phyloP scores from a whole-genome alignment of 1,140 invertebrate species.

The Chionoecetes opilio region DNA sequence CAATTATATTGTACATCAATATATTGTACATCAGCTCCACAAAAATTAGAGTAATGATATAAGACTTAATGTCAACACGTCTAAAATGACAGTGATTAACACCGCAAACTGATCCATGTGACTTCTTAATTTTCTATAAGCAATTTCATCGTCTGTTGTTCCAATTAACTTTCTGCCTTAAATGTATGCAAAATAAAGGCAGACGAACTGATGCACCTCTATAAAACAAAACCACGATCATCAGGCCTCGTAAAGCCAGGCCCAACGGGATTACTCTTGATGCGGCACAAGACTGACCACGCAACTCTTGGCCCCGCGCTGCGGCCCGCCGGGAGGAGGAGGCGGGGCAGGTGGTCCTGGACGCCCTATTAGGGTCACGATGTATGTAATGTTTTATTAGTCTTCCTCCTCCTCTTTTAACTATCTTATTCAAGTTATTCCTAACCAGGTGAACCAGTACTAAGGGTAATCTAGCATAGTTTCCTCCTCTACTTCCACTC shows the following conservation, averaged over 20 bases:
- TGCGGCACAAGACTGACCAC: background rate
- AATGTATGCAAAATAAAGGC: slow-evolving; percentile 16
- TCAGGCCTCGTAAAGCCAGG: slow-evolving; percentile 14
- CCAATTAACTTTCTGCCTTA: background rate
- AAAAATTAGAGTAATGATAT: background rate
- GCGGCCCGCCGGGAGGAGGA: background rate
- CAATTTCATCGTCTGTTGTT: background rate
- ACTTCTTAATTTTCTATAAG: background rate
- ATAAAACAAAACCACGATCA: background rate
- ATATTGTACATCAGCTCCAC: background rate
- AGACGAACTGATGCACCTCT: background rate
- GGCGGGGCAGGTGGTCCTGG: too few relatives aligned
- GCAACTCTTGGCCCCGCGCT: background rate
- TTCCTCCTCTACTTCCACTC: too few relatives aligned
- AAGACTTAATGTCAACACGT: background rate
- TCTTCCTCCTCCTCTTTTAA: too few relatives aligned
- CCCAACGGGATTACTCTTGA: background rate
- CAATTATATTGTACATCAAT: background rate
- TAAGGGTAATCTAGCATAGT: too few relatives aligned
- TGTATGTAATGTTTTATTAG: too few relatives aligned
- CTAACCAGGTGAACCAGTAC: too few relatives aligned
- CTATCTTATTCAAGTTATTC: too few relatives aligned
- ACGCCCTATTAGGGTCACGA: too few relatives aligned
- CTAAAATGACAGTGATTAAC: background rate
- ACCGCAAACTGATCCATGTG: background rate